Base-by-base conservation (phyloP, 30 jellyfish, hydroid and myxozoan species). In the Catostylus mosaicus region DNA sequence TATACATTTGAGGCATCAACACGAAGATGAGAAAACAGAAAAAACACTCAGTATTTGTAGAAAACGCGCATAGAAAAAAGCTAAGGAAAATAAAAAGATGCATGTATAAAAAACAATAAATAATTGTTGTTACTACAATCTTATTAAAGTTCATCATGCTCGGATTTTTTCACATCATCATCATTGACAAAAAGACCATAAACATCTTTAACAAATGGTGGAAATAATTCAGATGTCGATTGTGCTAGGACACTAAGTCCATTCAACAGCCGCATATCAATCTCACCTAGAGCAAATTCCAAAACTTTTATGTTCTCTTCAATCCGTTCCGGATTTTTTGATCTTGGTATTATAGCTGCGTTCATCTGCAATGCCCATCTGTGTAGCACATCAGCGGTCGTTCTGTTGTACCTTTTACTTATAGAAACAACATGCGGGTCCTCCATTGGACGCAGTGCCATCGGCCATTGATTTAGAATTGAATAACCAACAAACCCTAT, bases 331-430 rank as follows among this genome's bases (percentile, higher is more conserved):
- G 84, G 84, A 47, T 61, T 87, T n/a, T 66, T 54, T 14, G 96
- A 87, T 37, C 78, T 87, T 67, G 96, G 96, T 0, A 87, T 78
- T 72, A 77, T 35, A 19, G 72, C 68, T 3, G 61, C 74, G 31
- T 76, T 71, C 23, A 65, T 8, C 77, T 87, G 96, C 46, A 87
- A 61, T 7, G 96, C 90, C 96, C 96, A 87, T 18, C 96, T 78
- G 73, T 74, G 1, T 30, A 78, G 51, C 6, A 87, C 56, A 40
- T 87, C 84, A 20, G 91, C 87, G 0, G 85, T 63, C 10, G 87
- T 78, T 48, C 68, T 77, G 26, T 78, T 78, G 75, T 77, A 78
- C 62, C 79, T 59, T 60, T 40, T 56, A 9, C 91, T 89, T 30
- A 87, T 78, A 34, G 76, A 83, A 1, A 74, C 24, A 22, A 87